Evolutionary conservation across 2,797 vertebrate species (phyloP), one percentile per base, ranked within the genome.

Genomic region (Coluber constrictor): DNA sequence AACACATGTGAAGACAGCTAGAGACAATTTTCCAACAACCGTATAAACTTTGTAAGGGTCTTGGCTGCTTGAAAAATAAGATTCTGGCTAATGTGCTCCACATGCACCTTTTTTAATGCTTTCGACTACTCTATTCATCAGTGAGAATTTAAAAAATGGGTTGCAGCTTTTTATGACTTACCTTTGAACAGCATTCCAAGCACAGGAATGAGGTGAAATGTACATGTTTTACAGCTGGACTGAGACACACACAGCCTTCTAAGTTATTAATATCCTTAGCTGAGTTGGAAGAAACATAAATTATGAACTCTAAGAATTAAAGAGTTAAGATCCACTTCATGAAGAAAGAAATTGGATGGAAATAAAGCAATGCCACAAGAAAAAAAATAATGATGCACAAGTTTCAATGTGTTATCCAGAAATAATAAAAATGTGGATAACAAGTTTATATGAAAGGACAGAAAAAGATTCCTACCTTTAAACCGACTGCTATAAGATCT

Each of bases 401-500:
- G 93, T 79, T 91, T 27, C 2, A 96, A 92, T n/a, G 95, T 1
- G 10, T 47, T 92, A 96, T 94, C 61, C n/a, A 93, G 66, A 86
- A 94, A 16, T 93, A 96, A 95, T 16, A 88, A 95, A 95, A 43
- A 91, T 95, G 90, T 23, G n/a, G 89, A 59, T 66, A 96, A 91
- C 93, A 96, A 95, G 86, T 89, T n/a, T n/a, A 83, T 95, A 94
- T 92, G 88, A 95, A 97, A 96, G 94, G 95, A 95, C 91, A 96
- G 88, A 96, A 97, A 96, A 94, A 96, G 90, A 96, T 92, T 97
- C 96, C 94, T 97, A 96, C 93, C 95, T 97, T 97, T 96, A 98
- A 97, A 97, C 91, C 94, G 94, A 97, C 95, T 95, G 94, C 92
- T 97, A 96, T 96, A 96, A 97, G 94, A 97, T 96, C 95, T 96